These are phyloP conservation scores for Idris sp. DNA, from an alignment of 1,140 invertebrate species.

Conservation along the genomic window DNA sequence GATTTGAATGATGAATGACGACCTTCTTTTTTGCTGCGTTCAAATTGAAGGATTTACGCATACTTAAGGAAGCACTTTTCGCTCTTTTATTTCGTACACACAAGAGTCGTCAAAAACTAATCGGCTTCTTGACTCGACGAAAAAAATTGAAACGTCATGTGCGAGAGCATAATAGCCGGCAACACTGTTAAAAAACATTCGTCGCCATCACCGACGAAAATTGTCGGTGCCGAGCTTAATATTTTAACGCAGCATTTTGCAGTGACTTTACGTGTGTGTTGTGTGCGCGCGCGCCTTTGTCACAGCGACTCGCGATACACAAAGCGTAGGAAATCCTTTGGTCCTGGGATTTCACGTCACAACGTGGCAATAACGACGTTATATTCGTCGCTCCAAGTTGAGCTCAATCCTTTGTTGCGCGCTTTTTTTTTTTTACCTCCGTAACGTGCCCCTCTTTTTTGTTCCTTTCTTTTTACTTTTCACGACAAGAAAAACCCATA, in stretches of 20 bases:
- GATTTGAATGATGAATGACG: no score
- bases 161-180: no score
- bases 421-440: conserved; percentile 17
- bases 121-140: no score
- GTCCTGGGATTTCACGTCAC: conserved; percentile 36
- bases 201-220: not conserved
- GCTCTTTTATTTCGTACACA: no score
- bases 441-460: conserved; percentile 1
- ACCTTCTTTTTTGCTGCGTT: no score
- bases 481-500: conserved; percentile 37
- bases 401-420: conserved; percentile 17
- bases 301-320: conserved; percentile 31
- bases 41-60: no score
- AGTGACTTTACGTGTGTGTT: no score
- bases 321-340: conserved; percentile 56
- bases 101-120: conserved; percentile 3
- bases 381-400: conserved; percentile 44
- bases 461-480: not conserved
- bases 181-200: not conserved
- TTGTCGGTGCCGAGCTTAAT: conserved; percentile 3
- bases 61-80: no score
- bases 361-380: conserved; percentile 53
- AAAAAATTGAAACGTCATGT: no score
- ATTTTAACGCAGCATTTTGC: conserved; percentile 25
- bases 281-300: no score